These are phyloP conservation scores for Trinectes maculatus DNA, from an alignment of 2,113 vertebrate genomes.

Conservation along the genomic window DNA sequence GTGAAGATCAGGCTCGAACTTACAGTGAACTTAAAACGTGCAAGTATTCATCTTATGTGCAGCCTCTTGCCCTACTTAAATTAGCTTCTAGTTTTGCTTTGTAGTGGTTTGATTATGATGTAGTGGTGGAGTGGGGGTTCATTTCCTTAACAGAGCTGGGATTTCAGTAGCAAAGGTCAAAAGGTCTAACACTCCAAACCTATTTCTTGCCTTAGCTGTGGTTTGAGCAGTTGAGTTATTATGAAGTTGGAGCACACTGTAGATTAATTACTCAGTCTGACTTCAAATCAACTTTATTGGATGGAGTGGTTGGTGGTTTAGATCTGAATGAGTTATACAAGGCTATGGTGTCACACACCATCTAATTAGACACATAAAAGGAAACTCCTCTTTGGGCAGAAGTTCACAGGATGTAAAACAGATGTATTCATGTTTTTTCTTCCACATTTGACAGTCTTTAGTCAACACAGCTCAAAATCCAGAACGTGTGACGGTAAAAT, in stretches of 20 bases:
- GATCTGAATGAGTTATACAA: conserved; percentile 52
- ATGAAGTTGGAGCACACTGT: conserved; percentile 2
- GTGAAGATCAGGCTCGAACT: too few relatives aligned
- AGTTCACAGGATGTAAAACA: conserved; percentile 76
- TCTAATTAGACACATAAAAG: conserved; percentile 72
- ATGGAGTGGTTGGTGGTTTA: conserved; percentile 51
- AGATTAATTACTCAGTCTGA: conserved; percentile 36
- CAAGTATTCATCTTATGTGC: conserved; percentile 24
- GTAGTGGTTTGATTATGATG: conserved; percentile 56
- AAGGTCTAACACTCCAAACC: conserved; percentile 51
- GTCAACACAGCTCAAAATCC: conserved; percentile 42
- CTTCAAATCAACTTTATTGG: conserved; percentile 53
- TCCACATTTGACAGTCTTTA: conserved; percentile 67
- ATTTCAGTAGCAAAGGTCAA: conserved; percentile 50
- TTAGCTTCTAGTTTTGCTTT: conserved; percentile 26
- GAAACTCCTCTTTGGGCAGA: conserved; percentile 51
- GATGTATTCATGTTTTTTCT: conserved; percentile 53
- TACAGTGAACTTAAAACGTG: conserved; percentile 27
- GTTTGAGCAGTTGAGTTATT: conserved; percentile 55
- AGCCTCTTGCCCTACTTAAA: conserved; percentile 25
- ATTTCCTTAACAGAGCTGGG: conserved; percentile 54
- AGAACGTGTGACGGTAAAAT: conserved; percentile 23
- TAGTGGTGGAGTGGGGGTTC: conserved; percentile 39
- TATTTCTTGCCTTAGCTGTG: conserved; percentile 12
- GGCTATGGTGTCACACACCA: conserved; percentile 64